Evolutionary conservation across 2,888 invertebrate genomes (phyloP).

Genomic region (Chrysotoxum bicinctum): DNA sequence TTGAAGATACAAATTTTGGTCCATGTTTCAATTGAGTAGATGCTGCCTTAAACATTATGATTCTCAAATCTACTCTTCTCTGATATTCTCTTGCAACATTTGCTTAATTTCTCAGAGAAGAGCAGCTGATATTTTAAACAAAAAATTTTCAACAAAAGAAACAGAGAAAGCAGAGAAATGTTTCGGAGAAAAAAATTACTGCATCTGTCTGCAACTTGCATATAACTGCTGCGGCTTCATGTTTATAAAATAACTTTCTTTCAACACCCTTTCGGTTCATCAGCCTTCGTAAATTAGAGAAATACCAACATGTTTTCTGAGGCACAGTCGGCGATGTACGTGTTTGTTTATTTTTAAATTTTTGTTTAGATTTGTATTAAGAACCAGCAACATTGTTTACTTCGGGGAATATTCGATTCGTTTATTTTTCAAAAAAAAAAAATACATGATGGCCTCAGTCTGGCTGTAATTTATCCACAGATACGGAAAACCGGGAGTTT

Average conservation of each 20-base stretch:
- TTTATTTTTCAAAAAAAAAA: slow-evolving; percentile 32
- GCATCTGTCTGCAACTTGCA: slow-evolving; percentile 1
- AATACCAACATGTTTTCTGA: slow-evolving; percentile 28
- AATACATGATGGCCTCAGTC: background rate
- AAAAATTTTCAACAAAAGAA: background rate
- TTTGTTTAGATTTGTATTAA: slow-evolving; percentile 40
- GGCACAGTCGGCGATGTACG: background rate
- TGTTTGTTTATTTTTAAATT: slow-evolving; percentile 52
- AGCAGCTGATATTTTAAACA: background rate
- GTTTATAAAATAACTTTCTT: background rate
- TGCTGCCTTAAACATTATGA: background rate
- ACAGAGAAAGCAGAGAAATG: background rate
- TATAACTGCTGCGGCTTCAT: background rate
- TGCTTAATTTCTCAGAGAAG: background rate
- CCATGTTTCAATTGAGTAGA: background rate
- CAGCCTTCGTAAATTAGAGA: background rate
- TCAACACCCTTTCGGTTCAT: slow-evolving; percentile 1
- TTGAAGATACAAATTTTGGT: background rate
- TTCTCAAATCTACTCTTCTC: background rate
- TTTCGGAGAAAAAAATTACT: background rate
- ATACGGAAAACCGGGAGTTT: slow-evolving; percentile 17
- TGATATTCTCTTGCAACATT: slow-evolving; percentile 36
- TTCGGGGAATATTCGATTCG: slow-evolving; percentile 10
- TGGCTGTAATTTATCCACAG: background rate
- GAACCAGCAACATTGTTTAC: slow-evolving; percentile 59